Evolutionary conservation across 2,888 invertebrate genomes (phyloP).

Genomic region (Scaptodrosophila latifasciaeformis): DNA sequence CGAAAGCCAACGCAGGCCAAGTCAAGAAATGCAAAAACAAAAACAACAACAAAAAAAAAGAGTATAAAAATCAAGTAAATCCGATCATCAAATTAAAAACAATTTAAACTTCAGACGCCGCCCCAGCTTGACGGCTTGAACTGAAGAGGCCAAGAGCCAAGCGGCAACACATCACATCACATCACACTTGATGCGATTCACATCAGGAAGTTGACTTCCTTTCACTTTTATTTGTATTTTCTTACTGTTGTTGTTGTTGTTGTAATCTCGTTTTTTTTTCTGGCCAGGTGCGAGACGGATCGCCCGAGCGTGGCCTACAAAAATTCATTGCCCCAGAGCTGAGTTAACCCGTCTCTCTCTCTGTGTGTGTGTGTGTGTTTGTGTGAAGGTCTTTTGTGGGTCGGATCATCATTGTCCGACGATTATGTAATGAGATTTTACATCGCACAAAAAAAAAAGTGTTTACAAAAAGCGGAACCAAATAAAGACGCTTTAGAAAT

Average conservation of each 20-base stretch:
- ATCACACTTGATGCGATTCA: constrained; percentile 8
- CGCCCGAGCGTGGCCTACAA: constrained; percentile 40
- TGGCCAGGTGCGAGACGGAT: constrained; percentile 19
- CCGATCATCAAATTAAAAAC: too few species aligned
- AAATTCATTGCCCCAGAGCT: constrained; percentile 30
- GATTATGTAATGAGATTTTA: constrained; percentile 4
- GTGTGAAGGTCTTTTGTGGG: constrained; percentile 26
- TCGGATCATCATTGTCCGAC: neutral
- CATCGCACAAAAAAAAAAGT: too few species aligned
- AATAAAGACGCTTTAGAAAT: too few species aligned
- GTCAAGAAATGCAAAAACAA: constrained; percentile 1
- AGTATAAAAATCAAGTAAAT: too few species aligned
- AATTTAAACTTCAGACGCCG: too few species aligned
- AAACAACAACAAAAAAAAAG: neutral
- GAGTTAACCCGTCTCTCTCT: too few species aligned
- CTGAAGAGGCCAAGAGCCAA: constrained; percentile 11
- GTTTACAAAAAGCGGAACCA: too few species aligned
- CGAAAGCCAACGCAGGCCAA: too few species aligned
- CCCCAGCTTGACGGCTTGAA: constrained; percentile 6
- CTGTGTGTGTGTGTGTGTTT: too few species aligned
- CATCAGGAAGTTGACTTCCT: constrained; percentile 68
- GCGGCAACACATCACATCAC: constrained; percentile 10
- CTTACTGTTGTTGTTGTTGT: too few species aligned
- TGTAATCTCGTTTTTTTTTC: too few species aligned
- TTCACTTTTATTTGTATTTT: constrained; percentile 64